Base-by-base conservation (phyloP, 2,797 vertebrate species). In the Lemur catta region DNA sequence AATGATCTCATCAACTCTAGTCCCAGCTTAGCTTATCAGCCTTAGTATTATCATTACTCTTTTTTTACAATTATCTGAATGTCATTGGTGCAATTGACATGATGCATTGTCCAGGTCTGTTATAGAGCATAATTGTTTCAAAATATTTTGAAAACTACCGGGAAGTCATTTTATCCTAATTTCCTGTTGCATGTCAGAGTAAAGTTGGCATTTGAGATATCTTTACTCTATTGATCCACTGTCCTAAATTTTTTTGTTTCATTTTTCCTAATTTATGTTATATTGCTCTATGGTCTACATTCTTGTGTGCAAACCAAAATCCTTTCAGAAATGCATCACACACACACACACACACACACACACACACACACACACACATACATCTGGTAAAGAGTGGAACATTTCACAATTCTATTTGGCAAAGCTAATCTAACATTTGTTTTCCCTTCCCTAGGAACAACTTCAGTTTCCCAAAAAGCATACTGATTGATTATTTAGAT, bases 331-430 rank as follows among this genome's bases (percentile, higher is more conserved):
- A 69, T 59, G 43, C 12, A 55, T 48, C 33, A 9, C n/a, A 28
- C 63, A n/a, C 33, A 3, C 63, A n/a, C 33, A 3, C 41, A 20
- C 20, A 55, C 52, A 55, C 52, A 55, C 30, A 33, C 33, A 26
- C 61, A n/a, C 33, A 6, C 43, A 65, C 30, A 81, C 33, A 22
- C 6, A n/a, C 33, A 6, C 43, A 65, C 30, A 81, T 33, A 22
- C 6, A 61, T 41, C 57, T 69, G 18, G 5, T 61, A 75, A 28
- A 69, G 10, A 43, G 10, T 67, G 57, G 43, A 79, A 71, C 15
- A 57, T 96, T 84, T 79, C 13, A 84, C 52, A 55, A 38, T 92
- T 96, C 11, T 94, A 22, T 89, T 89, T 90, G 76, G 18, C 48
- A 57, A 86, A 87, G 30, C 35, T 55, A 84, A 59, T 81, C 50